Base-by-base conservation (phyloP, 1,140 invertebrate species). In the Sesamia nonagrioides region DNA sequence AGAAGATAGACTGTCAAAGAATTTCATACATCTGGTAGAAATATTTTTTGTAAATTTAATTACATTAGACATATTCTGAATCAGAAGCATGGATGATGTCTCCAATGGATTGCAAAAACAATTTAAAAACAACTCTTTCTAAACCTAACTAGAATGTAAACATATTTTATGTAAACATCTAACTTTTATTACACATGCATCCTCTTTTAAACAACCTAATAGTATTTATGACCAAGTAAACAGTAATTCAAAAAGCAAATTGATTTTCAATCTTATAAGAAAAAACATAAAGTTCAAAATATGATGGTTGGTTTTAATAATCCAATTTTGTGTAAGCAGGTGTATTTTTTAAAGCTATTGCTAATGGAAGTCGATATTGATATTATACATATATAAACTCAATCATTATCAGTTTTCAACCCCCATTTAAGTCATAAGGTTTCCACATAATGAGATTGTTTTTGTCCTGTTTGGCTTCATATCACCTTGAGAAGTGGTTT, bases 391-490 rank as follows among this genome's bases (percentile, higher is more conserved):
- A 17, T 42, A 35, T 11, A 21, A 15, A 27, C 40, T 48, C 42
- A 45, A 69, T 37, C 60, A 35, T 61, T 61, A 56, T n/a, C 7
- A 9, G 35, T 48, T 50, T 50, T 50, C 42, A 52, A 75, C 73
- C 73, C 63, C 63, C 27, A 40, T 48, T 61, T 75, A 52, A 18
- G n/a, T 75, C 8, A 42, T 83, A 84, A 50, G 87, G 87, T 81
- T 87, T 87, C 87, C 37, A 77, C 42, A 77, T 85, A 88, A 89
- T 82, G 58, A 77, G 86, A 87, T 87, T 89, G 86, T 86, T 82
- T 86, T 86, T 80, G 81, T 77, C 48, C 80, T 85, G 81, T 85
- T 56, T 72, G 86, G 86, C 81, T 87, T 87, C 84, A 54, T 68
- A 60, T 78, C n/a, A 35, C 58, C 73, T 75, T 61, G 58, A 50